A percentile compares a stretch with the other conserved stretches of the same genome.
These are phyloP conservation scores for Branchipolynoe longqiensis DNA, from an alignment of 2,888 invertebrate genomes.

Conservation along the genomic window DNA sequence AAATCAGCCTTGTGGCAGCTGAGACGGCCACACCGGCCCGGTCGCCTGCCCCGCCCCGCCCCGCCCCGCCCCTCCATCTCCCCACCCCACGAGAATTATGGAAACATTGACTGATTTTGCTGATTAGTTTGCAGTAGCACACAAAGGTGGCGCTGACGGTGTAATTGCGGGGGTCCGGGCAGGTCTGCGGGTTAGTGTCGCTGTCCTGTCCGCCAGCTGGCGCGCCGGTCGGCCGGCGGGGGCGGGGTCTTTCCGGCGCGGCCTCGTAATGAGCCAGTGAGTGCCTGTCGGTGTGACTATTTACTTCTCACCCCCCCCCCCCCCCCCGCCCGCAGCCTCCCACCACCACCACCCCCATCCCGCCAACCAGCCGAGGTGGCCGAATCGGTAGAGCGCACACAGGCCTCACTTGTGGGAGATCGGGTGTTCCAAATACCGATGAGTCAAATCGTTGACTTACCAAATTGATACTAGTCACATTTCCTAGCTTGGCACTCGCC, in stretches of 20 bases:
- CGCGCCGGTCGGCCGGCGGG: neutral
- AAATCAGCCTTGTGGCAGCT: too few species aligned
- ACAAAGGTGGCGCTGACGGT: constrained; percentile 18
- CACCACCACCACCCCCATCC: too few species aligned
- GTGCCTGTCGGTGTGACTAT: neutral
- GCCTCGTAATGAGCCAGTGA: neutral
- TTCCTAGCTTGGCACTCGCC: too few species aligned
- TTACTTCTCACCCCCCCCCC: too few species aligned
- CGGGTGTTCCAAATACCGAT: too few species aligned
- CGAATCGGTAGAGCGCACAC: too few species aligned
- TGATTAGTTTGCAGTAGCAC: constrained; percentile 10
- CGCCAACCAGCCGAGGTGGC: neutral
- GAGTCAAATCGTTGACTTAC: too few species aligned
- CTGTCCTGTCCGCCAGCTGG: constrained; percentile 28
- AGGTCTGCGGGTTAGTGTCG: neutral
- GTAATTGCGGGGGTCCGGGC: neutral
- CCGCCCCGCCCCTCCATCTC: too few species aligned
- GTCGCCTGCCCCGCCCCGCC: neutral
- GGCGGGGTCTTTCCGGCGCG: neutral
- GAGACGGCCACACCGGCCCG: too few species aligned
- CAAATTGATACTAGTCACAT: too few species aligned
- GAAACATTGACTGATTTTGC: constrained; percentile 26
- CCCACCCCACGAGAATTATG: constrained; percentile 12
- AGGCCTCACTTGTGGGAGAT: too few species aligned
- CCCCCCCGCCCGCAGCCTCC: too few species aligned